phyloP scores from a whole-genome alignment of 1,140 invertebrate species.

The Drosophila arawakana region DNA sequence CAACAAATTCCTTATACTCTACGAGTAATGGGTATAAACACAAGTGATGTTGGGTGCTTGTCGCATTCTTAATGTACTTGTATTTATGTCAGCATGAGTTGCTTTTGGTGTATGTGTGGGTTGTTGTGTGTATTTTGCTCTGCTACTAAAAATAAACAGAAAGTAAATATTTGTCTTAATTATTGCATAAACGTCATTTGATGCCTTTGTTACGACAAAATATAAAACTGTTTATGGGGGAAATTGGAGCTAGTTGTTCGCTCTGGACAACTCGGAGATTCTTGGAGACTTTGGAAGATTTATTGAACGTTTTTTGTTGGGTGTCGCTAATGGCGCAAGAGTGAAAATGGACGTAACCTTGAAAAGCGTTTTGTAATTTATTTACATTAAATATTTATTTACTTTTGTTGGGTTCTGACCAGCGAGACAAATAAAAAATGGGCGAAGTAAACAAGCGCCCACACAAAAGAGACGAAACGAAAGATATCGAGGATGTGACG shows the following conservation, averaged over 20 bases:
- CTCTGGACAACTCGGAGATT: too few relatives aligned
- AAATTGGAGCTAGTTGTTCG: neutral
- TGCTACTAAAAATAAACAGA: constrained; percentile 32
- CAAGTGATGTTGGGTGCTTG: neutral
- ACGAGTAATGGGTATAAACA: constrained; percentile 1
- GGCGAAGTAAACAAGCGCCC: constrained; percentile 22
- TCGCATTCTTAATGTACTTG: constrained; percentile 30
- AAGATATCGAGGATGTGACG: neutral
- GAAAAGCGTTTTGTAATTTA: constrained; percentile 77
- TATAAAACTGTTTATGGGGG: neutral
- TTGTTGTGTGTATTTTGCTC: neutral
- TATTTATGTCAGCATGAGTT: neutral
- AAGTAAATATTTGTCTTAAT: constrained; percentile 65
- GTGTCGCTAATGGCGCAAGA: constrained; percentile 30
- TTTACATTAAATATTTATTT: constrained; percentile 75
- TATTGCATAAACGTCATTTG: constrained; percentile 55
- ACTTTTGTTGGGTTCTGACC: constrained; percentile 61
- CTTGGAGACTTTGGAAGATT: constrained; percentile 29
- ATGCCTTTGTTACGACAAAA: neutral
- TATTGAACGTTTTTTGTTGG: constrained; percentile 16
- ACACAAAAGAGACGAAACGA: constrained; percentile 3
- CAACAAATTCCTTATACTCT: neutral
- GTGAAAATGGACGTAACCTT: constrained; percentile 58
- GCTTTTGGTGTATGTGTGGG: neutral
- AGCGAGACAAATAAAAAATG: constrained; percentile 62